Conservation (phyloP, 2,113 vertebrate species). For the Coracopsis vasa region DNA sequence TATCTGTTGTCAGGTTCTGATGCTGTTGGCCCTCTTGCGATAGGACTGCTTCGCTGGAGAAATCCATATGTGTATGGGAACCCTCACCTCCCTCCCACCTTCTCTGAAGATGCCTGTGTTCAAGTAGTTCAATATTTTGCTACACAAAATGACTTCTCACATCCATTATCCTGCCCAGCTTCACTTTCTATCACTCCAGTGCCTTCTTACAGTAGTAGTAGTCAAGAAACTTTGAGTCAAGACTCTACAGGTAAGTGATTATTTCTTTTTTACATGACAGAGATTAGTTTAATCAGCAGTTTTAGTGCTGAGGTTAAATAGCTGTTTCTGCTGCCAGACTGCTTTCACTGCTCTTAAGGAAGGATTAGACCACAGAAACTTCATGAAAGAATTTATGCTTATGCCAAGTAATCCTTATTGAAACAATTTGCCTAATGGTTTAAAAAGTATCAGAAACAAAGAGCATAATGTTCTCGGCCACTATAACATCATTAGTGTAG, state of each 20-base stretch:
- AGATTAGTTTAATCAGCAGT: background rate
- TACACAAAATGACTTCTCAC: conserved; percentile 69
- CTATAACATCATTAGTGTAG: background rate
- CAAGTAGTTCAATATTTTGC: conserved; percentile 67
- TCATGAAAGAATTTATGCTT: background rate
- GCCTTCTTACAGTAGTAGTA: conserved; percentile 83
- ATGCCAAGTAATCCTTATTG: background rate
- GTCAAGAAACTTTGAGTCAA: conserved; percentile 88
- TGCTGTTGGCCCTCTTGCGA: conserved; percentile 76
- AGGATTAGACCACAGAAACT: background rate
- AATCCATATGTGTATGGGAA: conserved; percentile 69
- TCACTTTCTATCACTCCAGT: conserved; percentile 88
- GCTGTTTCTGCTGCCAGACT: background rate
- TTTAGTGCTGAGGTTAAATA: background rate
- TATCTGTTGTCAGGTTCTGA: conserved; percentile 73
- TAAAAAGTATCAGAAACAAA: background rate
- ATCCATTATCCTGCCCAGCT: conserved; percentile 86
- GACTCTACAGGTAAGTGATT: conserved; percentile 77
- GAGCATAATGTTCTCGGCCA: background rate
- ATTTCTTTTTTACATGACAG: background rate
- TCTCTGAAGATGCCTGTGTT: conserved; percentile 69
- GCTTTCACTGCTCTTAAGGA: background rate
- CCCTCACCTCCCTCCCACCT: conserved; percentile 53
- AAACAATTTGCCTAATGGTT: background rate
- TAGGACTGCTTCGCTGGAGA: conserved; percentile 85